Evolutionary conservation across 2,113 vertebrate genomes (phyloP).

Genomic region (Acanthisitta chloris): DNA sequence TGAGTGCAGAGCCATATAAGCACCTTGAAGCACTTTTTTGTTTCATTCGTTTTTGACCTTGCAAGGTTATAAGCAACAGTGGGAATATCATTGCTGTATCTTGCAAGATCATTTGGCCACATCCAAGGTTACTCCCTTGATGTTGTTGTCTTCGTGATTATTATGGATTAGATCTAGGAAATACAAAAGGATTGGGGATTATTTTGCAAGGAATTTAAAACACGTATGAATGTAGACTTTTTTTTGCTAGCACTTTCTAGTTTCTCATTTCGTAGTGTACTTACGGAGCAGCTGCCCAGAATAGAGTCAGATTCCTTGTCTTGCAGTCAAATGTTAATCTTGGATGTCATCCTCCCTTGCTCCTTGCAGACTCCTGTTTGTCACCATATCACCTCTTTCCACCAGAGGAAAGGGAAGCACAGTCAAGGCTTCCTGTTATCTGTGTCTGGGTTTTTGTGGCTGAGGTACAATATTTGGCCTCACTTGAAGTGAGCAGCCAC

Average conservation of each 20-base stretch:
- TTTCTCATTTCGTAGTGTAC: not conserved
- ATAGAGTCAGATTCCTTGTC: not conserved
- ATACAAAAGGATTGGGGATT: not conserved
- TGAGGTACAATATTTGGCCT: not conserved
- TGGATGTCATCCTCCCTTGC: not conserved
- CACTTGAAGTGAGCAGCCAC: not conserved
- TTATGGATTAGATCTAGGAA: not conserved
- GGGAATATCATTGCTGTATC: rapidly evolving
- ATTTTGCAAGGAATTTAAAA: not conserved
- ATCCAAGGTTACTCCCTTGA: not conserved
- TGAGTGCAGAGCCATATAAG: not conserved
- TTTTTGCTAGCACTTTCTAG: not conserved
- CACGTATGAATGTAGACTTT: not conserved
- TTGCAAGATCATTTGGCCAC: not conserved
- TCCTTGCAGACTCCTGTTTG: not conserved
- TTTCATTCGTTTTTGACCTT: not conserved
- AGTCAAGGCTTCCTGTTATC: not conserved
- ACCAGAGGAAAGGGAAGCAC: not conserved
- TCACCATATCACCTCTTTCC: rapidly evolving
- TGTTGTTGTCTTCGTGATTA: not conserved
- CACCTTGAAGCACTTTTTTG: not conserved
- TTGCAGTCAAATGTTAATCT: not conserved
- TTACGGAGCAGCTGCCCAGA: not conserved
- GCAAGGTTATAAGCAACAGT: not conserved
- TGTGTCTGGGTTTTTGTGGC: rapidly evolving